Evolutionary conservation across 2,797 vertebrate genomes (phyloP).

Genomic region (Darevskia mixta): DNA sequence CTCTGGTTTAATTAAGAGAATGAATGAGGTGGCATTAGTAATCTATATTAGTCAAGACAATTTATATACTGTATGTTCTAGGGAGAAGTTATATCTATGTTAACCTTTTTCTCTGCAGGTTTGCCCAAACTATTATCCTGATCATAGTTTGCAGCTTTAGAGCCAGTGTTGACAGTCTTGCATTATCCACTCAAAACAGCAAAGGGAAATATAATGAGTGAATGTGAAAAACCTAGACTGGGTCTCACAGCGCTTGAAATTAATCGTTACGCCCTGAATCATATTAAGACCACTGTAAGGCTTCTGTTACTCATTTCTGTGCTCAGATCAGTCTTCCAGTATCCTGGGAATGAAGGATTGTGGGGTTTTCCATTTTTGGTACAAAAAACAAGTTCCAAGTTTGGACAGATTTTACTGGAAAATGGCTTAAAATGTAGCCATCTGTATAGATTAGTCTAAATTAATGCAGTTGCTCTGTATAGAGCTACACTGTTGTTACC

Average conservation of each 20-base stretch:
- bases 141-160: background rate
- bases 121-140: background rate
- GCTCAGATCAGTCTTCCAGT: background rate
- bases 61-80: background rate
- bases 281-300: background rate
- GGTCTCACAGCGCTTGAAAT: background rate
- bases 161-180: background rate
- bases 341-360: background rate
- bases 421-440: background rate
- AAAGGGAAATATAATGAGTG: too few relatives aligned
- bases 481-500: background rate
- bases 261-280: background rate
- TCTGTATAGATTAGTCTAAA: background rate
- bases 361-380: background rate
- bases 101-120: background rate
- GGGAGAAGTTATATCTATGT: too few relatives aligned
- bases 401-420: background rate
- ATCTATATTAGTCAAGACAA: background rate
- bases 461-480: background rate
- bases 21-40: slow-evolving; percentile 25
- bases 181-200: background rate
- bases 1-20: slow-evolving; percentile 34
- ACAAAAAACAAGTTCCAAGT: background rate
- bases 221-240: background rate
- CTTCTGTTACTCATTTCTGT: background rate